Conservation (phyloP, 1,140 invertebrate species). For the Aricia agestis region DNA sequence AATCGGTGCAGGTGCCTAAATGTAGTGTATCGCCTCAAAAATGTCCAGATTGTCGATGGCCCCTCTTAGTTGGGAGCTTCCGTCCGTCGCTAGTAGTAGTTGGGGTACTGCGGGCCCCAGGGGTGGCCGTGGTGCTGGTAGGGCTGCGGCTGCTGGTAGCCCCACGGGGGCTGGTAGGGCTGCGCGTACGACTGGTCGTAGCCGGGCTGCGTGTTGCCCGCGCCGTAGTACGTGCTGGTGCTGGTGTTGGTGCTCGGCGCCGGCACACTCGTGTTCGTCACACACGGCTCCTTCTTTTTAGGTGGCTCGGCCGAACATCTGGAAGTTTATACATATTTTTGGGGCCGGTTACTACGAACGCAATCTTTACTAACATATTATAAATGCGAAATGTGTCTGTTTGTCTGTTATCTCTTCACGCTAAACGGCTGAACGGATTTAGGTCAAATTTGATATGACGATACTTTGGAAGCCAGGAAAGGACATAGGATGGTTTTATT, state of each 20-base stretch:
- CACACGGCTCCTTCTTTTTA: constrained; percentile 55
- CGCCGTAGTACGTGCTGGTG: constrained; percentile 33
- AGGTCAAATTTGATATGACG: too few species aligned
- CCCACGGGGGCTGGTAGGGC: constrained; percentile 65
- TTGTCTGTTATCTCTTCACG: too few species aligned
- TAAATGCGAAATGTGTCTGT: too few species aligned
- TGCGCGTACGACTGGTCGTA: constrained; percentile 66
- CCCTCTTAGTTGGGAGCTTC: neutral
- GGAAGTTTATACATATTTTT: neutral
- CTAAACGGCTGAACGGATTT: too few species aligned
- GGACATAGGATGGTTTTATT: too few species aligned
- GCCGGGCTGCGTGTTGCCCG: constrained; percentile 40
- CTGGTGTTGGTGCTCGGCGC: constrained; percentile 33
- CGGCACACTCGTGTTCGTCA: constrained; percentile 25
- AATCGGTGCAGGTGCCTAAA: neutral
- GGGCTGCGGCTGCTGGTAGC: constrained; percentile 65
- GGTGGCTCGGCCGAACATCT: constrained; percentile 34
- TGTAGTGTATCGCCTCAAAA: neutral
- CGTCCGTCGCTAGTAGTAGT: constrained; percentile 51
- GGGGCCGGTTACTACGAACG: too few species aligned
- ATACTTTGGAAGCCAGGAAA: too few species aligned
- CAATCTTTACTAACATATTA: too few species aligned
- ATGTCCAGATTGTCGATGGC: neutral
- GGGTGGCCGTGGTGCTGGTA: constrained; percentile 61
- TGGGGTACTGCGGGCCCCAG: constrained; percentile 63